Evolutionary conservation across 2,888 invertebrate species (phyloP), one percentile per base, ranked within the genome.

Genomic region (Troides oblongomaculatus): DNA sequence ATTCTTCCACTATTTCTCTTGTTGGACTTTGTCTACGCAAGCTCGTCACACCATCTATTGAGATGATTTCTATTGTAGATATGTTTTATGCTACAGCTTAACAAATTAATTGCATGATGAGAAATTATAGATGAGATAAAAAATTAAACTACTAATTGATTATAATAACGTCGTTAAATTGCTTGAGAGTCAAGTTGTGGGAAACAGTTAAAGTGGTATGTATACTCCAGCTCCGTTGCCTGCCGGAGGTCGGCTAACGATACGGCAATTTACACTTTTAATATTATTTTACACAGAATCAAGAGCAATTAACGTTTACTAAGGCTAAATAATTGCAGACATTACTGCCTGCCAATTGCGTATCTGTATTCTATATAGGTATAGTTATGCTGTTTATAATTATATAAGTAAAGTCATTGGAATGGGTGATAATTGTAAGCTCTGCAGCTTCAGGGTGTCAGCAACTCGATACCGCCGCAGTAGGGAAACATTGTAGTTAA

Each of bases 391-490:
- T n/a, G 18, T 53, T 53, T 53, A 18, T 53, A 53, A 53, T 53
- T 53, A 7, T 53, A 2, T 53, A 6, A 53, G 7, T 10, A 23
- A 58, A 18, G 14, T n/a, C 21, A 59, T 59, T 50, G 25, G 21
- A 18, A 59, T 65, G 30, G n/a, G 46, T 59, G 21, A 59, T 50
- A 12, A 21, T 53, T 53, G 39, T 23, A 43, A 18, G 56, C 36
- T n/a, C 57, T 58, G 21, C 62, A 62, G 43, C 57, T 56, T 39
- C 50, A 58, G 30, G 56, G 64, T 30, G 64, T 64, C 64, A 25
- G 68, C 39, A 64, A 69, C 30, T 2, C 12, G 60, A 68, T 53
- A 64, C n/a, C 21, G 8, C 61, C 59, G 21, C 39, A 21, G 30
- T 14, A 21, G 60, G 39, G 60, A 59, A 68, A 63, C 30, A 53